These are phyloP conservation scores for Thamnaconus septentrionalis DNA, from an alignment of 2,113 vertebrate species.

Conservation along the genomic window DNA sequence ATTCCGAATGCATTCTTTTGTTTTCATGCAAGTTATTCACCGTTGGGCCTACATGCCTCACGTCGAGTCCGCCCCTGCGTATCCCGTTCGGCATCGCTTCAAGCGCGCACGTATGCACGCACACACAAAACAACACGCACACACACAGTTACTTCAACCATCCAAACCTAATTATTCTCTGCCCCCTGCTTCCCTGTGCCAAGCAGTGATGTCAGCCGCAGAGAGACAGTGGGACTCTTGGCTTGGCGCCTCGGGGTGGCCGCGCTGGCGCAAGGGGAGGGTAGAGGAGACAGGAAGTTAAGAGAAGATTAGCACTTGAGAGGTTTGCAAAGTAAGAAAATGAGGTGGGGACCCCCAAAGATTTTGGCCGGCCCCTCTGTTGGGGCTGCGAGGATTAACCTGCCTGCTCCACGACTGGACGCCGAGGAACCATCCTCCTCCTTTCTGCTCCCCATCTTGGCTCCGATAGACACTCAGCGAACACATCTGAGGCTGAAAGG, in stretches of 20 bases:
- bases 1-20: conserved; percentile 1
- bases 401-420: conserved; percentile 39
- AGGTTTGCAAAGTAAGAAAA: conserved; percentile 44
- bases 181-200: conserved; percentile 61
- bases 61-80: conserved; percentile 51
- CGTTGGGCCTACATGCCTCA: conserved; percentile 53
- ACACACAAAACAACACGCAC: conserved; percentile 29
- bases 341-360: conserved; percentile 26
- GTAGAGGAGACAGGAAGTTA: conserved; percentile 24
- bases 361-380: conserved; percentile 51
- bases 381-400: conserved; percentile 52
- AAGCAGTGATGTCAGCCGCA: conserved; percentile 77
- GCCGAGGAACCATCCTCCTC: conserved; percentile 32
- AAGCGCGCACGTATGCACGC: conserved; percentile 22
- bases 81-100: conserved; percentile 54
- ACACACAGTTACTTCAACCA: conserved; percentile 56
- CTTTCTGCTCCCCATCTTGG: conserved; percentile 28
- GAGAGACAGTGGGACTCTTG: conserved; percentile 64
- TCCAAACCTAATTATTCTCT: conserved; percentile 75
- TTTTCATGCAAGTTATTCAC: conserved; percentile 21
- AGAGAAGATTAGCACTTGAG: conserved; percentile 39
- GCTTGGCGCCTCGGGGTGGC: conserved; percentile 50
- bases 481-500: conserved; percentile 57
- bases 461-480: conserved; percentile 44
- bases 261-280: conserved; percentile 24